These are phyloP conservation scores for Sinocyclocheilus rhinocerous DNA, from an alignment of 2,113 vertebrate species.

Conservation along the genomic window DNA sequence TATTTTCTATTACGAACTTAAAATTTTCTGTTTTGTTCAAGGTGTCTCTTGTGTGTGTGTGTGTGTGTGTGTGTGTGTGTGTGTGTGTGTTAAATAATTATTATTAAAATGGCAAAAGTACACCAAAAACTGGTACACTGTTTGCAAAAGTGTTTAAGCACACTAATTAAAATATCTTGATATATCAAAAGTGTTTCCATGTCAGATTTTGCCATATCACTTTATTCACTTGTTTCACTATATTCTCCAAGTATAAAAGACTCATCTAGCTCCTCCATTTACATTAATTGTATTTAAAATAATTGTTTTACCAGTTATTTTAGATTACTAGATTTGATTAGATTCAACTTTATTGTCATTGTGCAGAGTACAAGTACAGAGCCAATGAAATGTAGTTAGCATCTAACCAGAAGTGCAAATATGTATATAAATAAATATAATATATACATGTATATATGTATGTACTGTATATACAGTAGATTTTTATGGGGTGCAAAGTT, in stretches of 20 bases:
- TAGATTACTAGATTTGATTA: too few relatives aligned
- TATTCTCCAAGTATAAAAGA: background rate
- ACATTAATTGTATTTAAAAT: too few relatives aligned
- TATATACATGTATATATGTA: too few relatives aligned
- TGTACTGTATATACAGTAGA: too few relatives aligned
- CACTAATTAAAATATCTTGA: background rate
- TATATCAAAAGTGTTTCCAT: background rate
- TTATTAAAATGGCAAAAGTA: background rate
- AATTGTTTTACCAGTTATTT: too few relatives aligned
- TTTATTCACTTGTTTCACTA: background rate
- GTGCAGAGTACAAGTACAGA: too few relatives aligned
- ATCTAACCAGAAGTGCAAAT: too few relatives aligned
- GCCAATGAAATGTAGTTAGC: too few relatives aligned
- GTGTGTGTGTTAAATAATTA: background rate
- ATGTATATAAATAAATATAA: constrained; percentile 57
- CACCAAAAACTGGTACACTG: background rate
- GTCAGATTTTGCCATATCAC: background rate
- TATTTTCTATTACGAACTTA: background rate
- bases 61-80: too few relatives aligned
- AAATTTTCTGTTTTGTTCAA: background rate
- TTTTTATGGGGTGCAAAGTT: too few relatives aligned
- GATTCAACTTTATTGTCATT: too few relatives aligned
- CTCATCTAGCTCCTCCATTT: background rate
- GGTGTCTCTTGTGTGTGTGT: background rate
- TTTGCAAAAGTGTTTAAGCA: background rate